A percentile compares a stretch with the other conserved stretches of the same genome.
Evolutionary conservation across 2,113 vertebrate species (phyloP).

Genomic region (Leptobrachium leishanense): DNA sequence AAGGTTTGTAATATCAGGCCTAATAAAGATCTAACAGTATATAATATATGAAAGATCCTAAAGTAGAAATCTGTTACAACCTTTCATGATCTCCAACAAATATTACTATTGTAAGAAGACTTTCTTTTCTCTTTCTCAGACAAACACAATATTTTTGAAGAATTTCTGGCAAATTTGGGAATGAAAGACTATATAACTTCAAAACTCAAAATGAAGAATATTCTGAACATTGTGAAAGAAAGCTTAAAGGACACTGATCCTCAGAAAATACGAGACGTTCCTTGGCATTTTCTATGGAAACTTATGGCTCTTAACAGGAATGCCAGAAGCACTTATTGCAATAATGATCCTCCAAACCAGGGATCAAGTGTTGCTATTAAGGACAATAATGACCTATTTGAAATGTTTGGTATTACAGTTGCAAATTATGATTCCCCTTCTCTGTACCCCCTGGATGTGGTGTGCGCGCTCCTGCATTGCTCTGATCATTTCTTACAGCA

Average conservation of each 20-base stretch:
- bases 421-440: not conserved
- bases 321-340: conserved; percentile 54
- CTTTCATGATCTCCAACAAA: too few relatives aligned
- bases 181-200: not conserved
- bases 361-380: not conserved
- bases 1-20: too few relatives aligned
- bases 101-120: too few relatives aligned
- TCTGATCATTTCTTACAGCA: too few relatives aligned
- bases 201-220: conserved; percentile 11
- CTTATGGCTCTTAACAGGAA: conserved; percentile 57
- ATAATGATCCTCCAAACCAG: conserved; percentile 3
- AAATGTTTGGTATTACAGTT: not conserved
- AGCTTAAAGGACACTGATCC: not conserved
- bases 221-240: conserved; percentile 7
- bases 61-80: too few relatives aligned
- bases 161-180: not conserved
- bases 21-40: too few relatives aligned
- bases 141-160: not conserved
- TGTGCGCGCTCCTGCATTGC: too few relatives aligned
- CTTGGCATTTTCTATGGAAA: conserved; percentile 56
- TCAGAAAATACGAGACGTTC: too few relatives aligned
- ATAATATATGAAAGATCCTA: too few relatives aligned
- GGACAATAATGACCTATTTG: not conserved
- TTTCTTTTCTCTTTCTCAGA: not conserved
- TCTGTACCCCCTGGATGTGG: too few relatives aligned